Conservation (phyloP, 2,113 vertebrate species). For the Cyprinodon brontotheroides region DNA sequence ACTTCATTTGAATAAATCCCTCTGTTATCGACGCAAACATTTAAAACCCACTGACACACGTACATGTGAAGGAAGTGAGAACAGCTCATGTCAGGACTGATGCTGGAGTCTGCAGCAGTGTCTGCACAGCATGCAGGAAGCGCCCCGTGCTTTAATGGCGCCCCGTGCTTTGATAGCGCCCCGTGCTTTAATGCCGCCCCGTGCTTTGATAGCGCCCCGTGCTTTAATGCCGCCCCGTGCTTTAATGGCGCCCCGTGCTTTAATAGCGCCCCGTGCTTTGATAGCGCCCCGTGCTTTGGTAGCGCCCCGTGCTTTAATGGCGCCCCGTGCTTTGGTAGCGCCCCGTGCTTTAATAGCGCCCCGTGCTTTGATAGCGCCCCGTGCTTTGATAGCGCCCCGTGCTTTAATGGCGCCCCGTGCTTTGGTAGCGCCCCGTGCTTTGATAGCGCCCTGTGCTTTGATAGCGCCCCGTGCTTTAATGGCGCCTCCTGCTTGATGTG, state of each 20-base stretch:
- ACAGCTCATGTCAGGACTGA: background rate
- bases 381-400: background rate
- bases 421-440: background rate
- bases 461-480: background rate
- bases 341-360: background rate
- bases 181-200: too few relatives aligned
- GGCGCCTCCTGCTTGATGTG: background rate
- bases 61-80: constrained; percentile 35
- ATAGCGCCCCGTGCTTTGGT: too few relatives aligned
- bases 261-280: too few relatives aligned
- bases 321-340: background rate
- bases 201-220: too few relatives aligned
- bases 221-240: too few relatives aligned
- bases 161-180: too few relatives aligned
- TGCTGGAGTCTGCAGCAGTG: background rate
- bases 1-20: constrained; percentile 50
- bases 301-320: too few relatives aligned
- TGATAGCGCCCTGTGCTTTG: background rate
- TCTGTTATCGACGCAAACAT: constrained; percentile 26
- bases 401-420: background rate
- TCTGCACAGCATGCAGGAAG: background rate
- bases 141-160: background rate
- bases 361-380: background rate
- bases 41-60: constrained; percentile 30
- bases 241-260: too few relatives aligned